Percentiles rank a stretch among this genome's conserved stretches.
Conservation (phyloP, 2,888 invertebrate species). For the Calameuta pallipes region DNA sequence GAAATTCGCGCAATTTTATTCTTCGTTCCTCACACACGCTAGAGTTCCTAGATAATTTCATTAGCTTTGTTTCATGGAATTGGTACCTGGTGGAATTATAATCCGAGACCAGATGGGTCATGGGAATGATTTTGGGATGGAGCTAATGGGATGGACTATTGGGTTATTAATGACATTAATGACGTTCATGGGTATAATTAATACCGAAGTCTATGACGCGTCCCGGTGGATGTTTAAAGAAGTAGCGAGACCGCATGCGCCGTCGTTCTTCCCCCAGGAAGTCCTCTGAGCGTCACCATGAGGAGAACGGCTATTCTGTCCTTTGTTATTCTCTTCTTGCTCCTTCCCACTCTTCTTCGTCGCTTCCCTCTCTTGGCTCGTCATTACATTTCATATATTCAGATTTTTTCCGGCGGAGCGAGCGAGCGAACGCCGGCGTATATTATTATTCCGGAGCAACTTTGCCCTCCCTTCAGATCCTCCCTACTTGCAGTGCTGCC, state of each 20-base stretch:
- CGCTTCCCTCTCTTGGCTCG: slow-evolving; percentile 41
- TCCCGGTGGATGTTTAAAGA: neutral
- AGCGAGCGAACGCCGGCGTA: slow-evolving; percentile 52
- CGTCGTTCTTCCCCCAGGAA: slow-evolving; percentile 63
- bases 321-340: neutral
- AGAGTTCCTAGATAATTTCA: neutral
- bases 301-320: neutral
- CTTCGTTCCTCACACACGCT: neutral
- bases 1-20: neutral
- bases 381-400: slow-evolving; percentile 65
- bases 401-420: slow-evolving; percentile 49
- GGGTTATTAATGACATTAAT: neutral
- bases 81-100: neutral
- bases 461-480: slow-evolving; percentile 49
- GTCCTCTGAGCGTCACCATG: slow-evolving; percentile 57
- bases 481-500: slow-evolving; percentile 33
- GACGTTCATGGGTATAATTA: neutral
- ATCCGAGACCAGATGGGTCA: neutral
- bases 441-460: slow-evolving; percentile 64
- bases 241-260: slow-evolving; percentile 15
- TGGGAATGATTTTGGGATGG: neutral
- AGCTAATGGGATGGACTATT: neutral
- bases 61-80: neutral
- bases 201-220: neutral
- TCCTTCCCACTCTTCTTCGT: slow-evolving; percentile 6